A percentile compares a stretch with the other conserved stretches of the same genome.
phyloP scores from a whole-genome alignment of 2,888 invertebrate species.

The Perdita meconis region DNA sequence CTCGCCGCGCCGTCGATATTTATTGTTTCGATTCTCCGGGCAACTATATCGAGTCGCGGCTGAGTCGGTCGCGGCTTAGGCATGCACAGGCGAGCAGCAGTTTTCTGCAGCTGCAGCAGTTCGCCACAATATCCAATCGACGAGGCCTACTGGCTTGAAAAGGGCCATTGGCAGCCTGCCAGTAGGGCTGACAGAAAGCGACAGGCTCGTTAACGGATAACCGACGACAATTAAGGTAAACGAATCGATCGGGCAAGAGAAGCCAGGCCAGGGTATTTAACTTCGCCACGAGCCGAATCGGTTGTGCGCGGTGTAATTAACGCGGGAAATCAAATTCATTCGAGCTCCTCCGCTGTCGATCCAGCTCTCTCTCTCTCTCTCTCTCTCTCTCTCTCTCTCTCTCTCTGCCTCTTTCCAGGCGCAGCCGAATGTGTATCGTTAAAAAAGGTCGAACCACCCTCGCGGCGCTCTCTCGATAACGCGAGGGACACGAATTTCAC shows the following conservation, averaged over 20 bases:
- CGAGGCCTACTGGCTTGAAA: slow-evolving; percentile 73
- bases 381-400: too few species aligned
- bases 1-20: slow-evolving; percentile 29
- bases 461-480: too few species aligned
- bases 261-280: slow-evolving; percentile 58
- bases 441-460: too few species aligned
- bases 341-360: slow-evolving; percentile 18
- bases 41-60: not conserved
- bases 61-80: slow-evolving; percentile 16
- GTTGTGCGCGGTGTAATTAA: slow-evolving; percentile 49
- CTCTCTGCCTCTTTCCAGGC: not conserved
- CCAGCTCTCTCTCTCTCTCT: not conserved
- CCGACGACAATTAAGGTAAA: slow-evolving; percentile 74
- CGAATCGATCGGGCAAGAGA: slow-evolving; percentile 69
- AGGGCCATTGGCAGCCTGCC: slow-evolving; percentile 76
- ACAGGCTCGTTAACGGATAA: slow-evolving; percentile 71
- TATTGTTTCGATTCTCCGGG: slow-evolving; percentile 33
- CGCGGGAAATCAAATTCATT: slow-evolving; percentile 42
- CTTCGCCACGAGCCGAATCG: slow-evolving; percentile 17
- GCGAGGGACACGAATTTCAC: too few species aligned
- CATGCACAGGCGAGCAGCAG: slow-evolving; percentile 36
- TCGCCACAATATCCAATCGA: slow-evolving; percentile 72
- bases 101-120: slow-evolving; percentile 59
- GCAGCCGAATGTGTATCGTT: not conserved
- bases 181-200: slow-evolving; percentile 69